Evolutionary conservation across 2,797 vertebrate genomes (phyloP), one percentile per base, ranked within the genome.

Genomic region (Ctenopoma multispine): DNA sequence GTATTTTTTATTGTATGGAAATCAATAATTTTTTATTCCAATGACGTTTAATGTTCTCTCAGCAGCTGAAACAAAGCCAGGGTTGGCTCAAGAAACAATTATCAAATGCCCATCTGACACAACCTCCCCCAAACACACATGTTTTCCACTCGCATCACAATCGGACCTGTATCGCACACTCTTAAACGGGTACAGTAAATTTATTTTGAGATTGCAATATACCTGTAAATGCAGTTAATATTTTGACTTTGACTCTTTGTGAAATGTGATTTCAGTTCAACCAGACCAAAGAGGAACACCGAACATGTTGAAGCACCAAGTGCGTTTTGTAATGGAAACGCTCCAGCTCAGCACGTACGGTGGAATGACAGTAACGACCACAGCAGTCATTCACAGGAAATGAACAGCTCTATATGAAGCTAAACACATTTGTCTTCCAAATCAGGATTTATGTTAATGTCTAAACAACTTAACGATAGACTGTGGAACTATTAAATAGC

Each of bases 1-100:
- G 20, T 59, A 3, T 21, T 67, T 44, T 75, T 47, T 18, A 53
- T 31, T 24, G 7, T 5, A 24, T 50, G 27, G 21, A 3, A 7
- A 29, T 40, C 21, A 68, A 10, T 17, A 1, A 20, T 51, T 31
- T n/a, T 20, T 27, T 21, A 66, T 18, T 2, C 1, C 10, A 72
- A 8, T 69, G 10, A n/a, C 40, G 1, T 67, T 38, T 62, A 4
- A 15, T 60, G 20, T 75, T 66, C 10, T 66, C 23, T 77, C 75
- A 44, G 46, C 84, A 93, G 88, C 84, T 66, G 89, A 92, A 69
- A 51, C 74, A 4, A 83, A 87, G 20, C 47, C 57, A 23, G 17
- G 8, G 0, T 44, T 54, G 0, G 21, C 74, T 76, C 44, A 84
- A 69, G 84, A 86, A 70, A 79, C 75, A 10, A 36, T 79, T 27